These are phyloP conservation scores for Hippoglossus hippoglossus DNA, from an alignment of 2,797 vertebrate genomes.

Conservation along the genomic window DNA sequence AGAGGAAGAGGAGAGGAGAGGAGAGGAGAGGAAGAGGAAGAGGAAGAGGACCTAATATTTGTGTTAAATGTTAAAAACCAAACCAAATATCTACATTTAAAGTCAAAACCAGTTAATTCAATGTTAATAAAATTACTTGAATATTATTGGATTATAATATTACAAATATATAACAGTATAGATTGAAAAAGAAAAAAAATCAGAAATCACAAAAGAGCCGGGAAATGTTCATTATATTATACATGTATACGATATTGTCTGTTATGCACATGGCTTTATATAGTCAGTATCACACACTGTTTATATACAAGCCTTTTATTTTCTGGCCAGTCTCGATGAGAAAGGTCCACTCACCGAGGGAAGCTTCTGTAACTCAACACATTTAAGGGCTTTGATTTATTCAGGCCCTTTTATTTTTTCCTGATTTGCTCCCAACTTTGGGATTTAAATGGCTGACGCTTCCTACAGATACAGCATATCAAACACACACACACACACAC, in stretches of 20 bases:
- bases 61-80: slow-evolving; percentile 49
- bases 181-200: slow-evolving; percentile 39
- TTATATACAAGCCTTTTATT: slow-evolving; percentile 61
- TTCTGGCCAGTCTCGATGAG: slow-evolving; percentile 31
- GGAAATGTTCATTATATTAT: slow-evolving; percentile 48
- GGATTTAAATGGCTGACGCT: slow-evolving; percentile 85
- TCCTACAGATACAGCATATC: slow-evolving; percentile 82
- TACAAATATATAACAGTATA: slow-evolving; percentile 69
- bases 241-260: slow-evolving; percentile 53
- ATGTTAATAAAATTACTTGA: slow-evolving; percentile 41
- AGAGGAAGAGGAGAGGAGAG: too few species aligned
- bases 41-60: slow-evolving; percentile 43
- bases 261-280: slow-evolving; percentile 78
- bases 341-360: slow-evolving; percentile 61
- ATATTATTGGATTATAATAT: slow-evolving; percentile 61
- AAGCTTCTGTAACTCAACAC: slow-evolving; percentile 62
- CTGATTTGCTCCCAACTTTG: slow-evolving; percentile 72
- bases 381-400: slow-evolving; percentile 66
- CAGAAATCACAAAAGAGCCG: slow-evolving; percentile 50
- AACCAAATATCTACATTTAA: slow-evolving; percentile 45
- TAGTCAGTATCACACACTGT: slow-evolving; percentile 63
- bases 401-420: slow-evolving; percentile 66
- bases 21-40: background rate
- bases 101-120: slow-evolving; percentile 47
- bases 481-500: slow-evolving; percentile 37